Conservation (phyloP, 2,797 vertebrate genomes). For the Urocyon cinereoargenteus region DNA sequence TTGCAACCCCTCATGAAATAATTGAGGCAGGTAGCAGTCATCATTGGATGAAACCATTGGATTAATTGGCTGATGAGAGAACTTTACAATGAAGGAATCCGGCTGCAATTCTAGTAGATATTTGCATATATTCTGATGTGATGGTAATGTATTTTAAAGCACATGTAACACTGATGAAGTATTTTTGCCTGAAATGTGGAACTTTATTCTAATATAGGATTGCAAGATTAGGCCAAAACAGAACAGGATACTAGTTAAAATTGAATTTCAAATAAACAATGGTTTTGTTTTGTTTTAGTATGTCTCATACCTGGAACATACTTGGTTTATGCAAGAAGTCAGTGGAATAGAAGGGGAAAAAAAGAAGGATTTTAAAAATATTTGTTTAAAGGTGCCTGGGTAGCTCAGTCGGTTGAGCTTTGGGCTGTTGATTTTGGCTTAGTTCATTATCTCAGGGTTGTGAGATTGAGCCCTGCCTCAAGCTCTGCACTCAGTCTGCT, state of each 20-base stretch:
- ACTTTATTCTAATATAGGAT: background rate
- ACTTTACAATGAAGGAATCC: background rate
- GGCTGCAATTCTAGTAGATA: background rate
- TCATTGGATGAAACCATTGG: conserved; percentile 19
- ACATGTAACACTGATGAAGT: background rate
- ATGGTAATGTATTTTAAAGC: background rate
- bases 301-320: background rate
- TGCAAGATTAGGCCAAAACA: conserved; percentile 47
- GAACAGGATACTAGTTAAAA: conserved; percentile 24
- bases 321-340: conserved; percentile 41
- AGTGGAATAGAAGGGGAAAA: background rate
- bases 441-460: background rate
- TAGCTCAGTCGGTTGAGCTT: background rate
- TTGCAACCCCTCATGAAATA: conserved; percentile 30
- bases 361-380: background rate
- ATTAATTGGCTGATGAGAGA: conserved; percentile 12
- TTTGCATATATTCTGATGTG: conserved; percentile 7
- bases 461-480: background rate
- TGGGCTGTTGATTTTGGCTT: background rate
- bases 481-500: background rate
- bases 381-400: background rate
- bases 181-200: conserved; percentile 43
- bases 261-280: conserved; percentile 46
- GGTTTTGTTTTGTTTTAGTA: background rate
- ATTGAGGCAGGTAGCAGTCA: background rate